Base-by-base conservation (phyloP, 2,113 vertebrate species). In the Sapajus apella region DNA sequence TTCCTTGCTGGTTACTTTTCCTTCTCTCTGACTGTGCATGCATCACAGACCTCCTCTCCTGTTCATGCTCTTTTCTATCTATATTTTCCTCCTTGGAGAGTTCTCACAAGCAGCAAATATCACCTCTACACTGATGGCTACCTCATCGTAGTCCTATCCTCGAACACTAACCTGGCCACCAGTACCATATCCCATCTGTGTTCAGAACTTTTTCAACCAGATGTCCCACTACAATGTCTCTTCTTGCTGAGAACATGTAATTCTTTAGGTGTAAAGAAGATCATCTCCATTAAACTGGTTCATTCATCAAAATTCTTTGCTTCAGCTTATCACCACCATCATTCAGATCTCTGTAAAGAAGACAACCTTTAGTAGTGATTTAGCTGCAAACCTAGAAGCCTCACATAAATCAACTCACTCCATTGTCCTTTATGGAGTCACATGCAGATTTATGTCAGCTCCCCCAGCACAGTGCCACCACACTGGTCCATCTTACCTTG, bases 341-440 rank as follows among this genome's bases (percentile, higher is more conserved):
- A 13, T 87, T 92, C 66, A 37, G 23, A 58, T 56, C 43, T 47
- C 10, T 77, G 8, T 70, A 40, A 87, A 7, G n/a, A 79, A 10
- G 2, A 17, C 25, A 43, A 8, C n/a, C 25, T 86, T 77, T 17
- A 16, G 56, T 32, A 56, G 91, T 4, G 50, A 37, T 27, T 75
- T 77, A 64, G 30, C 32, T 55, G 73, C 20, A n/a, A 32, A 23
- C 35, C n/a, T 64, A 7, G 43, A 17, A 8, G 30, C 25, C 50
- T 27, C 45, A 73, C 50, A 72, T 52, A 58, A 64, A 23, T 47
- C 82, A 45, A 2, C n/a, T 11, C 35, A 6, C 3, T 11, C 16
- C 13, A 2, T 77, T 37, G 23, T 12, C 30, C 16, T 47, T 9
- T 8, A 0, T 9, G 23, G 43, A 7, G 35, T 47, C 2, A 2